Evolutionary conservation across 2,888 invertebrate genomes (phyloP).

Genomic region (Parascotia fuliginaria): DNA sequence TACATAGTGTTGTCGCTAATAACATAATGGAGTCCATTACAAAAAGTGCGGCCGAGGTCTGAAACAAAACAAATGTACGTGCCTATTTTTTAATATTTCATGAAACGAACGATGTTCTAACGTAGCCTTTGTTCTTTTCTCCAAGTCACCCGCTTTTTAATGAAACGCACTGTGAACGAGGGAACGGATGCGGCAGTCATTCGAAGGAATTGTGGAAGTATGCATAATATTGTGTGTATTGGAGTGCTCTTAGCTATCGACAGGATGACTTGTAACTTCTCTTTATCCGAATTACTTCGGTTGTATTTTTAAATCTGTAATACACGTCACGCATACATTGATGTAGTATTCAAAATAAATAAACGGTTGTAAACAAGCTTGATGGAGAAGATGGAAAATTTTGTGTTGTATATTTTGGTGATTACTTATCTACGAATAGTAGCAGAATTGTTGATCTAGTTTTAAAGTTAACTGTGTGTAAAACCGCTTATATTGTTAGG

Average conservation of each 20-base stretch:
- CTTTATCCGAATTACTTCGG: constrained; percentile 5
- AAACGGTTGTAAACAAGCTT: constrained; percentile 33
- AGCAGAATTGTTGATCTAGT: too few species aligned
- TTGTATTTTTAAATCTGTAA: constrained; percentile 14
- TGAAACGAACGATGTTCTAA: constrained; percentile 38
- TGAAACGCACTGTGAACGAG: constrained; percentile 46
- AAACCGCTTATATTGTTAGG: too few species aligned
- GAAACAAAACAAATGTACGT: constrained; percentile 40
- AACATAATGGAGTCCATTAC: constrained; percentile 46
- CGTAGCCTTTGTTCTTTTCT: constrained; percentile 48
- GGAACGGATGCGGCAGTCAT: constrained; percentile 37
- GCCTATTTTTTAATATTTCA: constrained; percentile 49
- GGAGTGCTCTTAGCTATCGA: constrained; percentile 36
- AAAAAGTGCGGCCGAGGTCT: constrained; percentile 28
- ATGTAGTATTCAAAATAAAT: constrained; percentile 31
- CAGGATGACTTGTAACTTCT: constrained; percentile 38
- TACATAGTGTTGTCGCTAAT: constrained; percentile 38
- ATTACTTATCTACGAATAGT: too few species aligned
- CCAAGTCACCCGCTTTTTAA: constrained; percentile 50
- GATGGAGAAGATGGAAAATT: constrained; percentile 40
- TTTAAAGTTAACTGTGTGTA: too few species aligned
- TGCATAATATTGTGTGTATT: constrained; percentile 38
- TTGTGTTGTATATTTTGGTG: constrained; percentile 19
- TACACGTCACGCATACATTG: constrained; percentile 28
- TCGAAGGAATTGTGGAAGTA: constrained; percentile 50